A percentile compares a stretch with the other conserved stretches of the same genome.
Evolutionary conservation across 2,888 invertebrate genomes (phyloP).

Genomic region (Heliothis peltigera): DNA sequence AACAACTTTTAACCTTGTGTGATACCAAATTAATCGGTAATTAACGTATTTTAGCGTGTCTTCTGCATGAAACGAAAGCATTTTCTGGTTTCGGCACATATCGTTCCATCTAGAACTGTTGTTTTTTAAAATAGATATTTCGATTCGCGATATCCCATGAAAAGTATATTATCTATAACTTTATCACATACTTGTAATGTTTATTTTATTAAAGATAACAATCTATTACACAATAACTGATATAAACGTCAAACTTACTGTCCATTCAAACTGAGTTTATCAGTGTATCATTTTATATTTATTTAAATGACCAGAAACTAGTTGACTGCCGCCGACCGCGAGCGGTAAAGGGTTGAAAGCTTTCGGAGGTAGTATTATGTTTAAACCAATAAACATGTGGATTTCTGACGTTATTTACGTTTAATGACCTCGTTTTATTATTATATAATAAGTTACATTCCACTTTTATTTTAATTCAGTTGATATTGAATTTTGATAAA

Average conservation of each 20-base stretch:
- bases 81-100: background rate
- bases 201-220: conserved; percentile 19
- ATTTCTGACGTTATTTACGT: conserved; percentile 14
- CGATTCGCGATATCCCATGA: conserved; percentile 4
- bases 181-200: background rate
- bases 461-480: background rate
- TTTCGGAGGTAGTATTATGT: conserved; percentile 33
- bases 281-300: conserved; percentile 40
- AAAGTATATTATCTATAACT: conserved; percentile 17
- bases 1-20: conserved; percentile 61
- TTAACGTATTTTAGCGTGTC: conserved; percentile 20
- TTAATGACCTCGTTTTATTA: background rate
- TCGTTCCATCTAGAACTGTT: background rate
- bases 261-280: conserved; percentile 44
- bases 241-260: conserved; percentile 35
- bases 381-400: conserved; percentile 29
- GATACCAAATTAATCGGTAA: conserved; percentile 39
- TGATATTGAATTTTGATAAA: too few relatives aligned
- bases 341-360: conserved; percentile 51
- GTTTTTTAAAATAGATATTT: conserved; percentile 8
- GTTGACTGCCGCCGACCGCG: conserved; percentile 47
- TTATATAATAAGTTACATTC: background rate
- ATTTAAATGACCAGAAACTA: conserved; percentile 44
- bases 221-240: conserved; percentile 34
- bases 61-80: background rate